Conservation (phyloP, 2,888 invertebrate genomes). For the Tetanocera ferruginea region DNA sequence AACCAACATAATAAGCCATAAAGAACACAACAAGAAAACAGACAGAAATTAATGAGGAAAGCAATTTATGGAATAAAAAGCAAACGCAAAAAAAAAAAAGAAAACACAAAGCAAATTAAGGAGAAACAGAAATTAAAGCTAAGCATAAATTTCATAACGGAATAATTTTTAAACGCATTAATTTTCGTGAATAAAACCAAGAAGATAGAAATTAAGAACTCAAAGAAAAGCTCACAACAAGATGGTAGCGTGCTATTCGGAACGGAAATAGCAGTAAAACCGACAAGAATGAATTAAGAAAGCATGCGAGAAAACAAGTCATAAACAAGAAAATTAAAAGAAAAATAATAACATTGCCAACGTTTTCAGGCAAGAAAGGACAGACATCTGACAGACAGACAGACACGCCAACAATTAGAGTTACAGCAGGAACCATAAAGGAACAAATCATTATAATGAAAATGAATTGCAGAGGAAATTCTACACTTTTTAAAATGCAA, state of each 20-base stretch:
- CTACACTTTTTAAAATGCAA: not conserved
- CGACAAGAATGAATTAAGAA: not conserved
- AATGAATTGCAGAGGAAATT: slow-evolving; percentile 6
- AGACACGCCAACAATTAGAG: not conserved
- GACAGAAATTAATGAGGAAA: not conserved
- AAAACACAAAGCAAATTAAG: not conserved
- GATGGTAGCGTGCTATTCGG: too few relatives aligned
- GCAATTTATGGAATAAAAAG: not conserved
- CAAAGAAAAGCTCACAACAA: not conserved
- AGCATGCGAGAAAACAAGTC: not conserved
- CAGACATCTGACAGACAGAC: not conserved
- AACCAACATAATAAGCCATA: not conserved
- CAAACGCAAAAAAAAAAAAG: not conserved
- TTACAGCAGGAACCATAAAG: not conserved
- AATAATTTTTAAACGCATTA: slow-evolving; percentile 2
- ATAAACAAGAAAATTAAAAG: not conserved
- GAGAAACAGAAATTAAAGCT: not conserved
- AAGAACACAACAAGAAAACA: not conserved
- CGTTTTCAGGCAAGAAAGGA: not conserved
- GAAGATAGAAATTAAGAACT: not conserved
- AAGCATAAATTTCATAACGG: not conserved
- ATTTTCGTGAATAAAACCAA: not conserved
- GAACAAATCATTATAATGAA: slow-evolving; percentile 8
- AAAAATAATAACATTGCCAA: not conserved
- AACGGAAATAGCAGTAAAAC: not conserved